Conservation (phyloP, 2,113 vertebrate genomes). For the Antechinus flavipes region DNA sequence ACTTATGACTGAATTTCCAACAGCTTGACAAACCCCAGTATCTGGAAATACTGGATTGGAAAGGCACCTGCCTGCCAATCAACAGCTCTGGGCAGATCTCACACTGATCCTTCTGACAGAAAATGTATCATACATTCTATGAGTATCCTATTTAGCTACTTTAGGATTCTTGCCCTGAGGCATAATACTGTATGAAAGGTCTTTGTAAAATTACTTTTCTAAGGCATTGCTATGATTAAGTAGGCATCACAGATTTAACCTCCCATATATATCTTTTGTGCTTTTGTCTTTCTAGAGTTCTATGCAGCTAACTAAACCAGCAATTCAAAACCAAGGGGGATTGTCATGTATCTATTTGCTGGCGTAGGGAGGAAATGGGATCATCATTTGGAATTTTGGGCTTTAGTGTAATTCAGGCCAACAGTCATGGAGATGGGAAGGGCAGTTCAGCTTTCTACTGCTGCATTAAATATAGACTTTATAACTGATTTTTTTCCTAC, state of each 20-base stretch:
- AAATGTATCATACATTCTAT: not conserved
- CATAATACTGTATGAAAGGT: conserved; percentile 4
- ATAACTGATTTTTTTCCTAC: conserved; percentile 10
- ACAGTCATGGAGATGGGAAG: not conserved
- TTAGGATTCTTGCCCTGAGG: conserved; percentile 19
- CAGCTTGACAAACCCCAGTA: not conserved
- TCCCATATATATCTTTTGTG: not conserved
- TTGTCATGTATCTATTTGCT: not conserved
- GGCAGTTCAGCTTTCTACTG: not conserved
- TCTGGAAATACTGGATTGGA: not conserved
- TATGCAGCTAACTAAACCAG: not conserved
- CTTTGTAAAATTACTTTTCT: conserved; percentile 19
- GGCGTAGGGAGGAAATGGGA: not conserved
- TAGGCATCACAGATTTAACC: not conserved
- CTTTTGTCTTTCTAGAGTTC: not conserved
- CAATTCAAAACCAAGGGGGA: not conserved
- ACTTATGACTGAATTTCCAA: not conserved
- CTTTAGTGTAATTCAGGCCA: not conserved
- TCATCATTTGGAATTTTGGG: not conserved
- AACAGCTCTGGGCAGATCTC: not conserved
- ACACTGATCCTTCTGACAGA: not conserved
- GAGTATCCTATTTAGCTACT: conserved; percentile 22
- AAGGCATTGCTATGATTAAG: not conserved
- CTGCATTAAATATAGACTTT: conserved; percentile 4
- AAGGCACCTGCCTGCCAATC: not conserved